Evolutionary conservation across 2,113 vertebrate species (phyloP).

Genomic region (Prunella fulvescens): DNA sequence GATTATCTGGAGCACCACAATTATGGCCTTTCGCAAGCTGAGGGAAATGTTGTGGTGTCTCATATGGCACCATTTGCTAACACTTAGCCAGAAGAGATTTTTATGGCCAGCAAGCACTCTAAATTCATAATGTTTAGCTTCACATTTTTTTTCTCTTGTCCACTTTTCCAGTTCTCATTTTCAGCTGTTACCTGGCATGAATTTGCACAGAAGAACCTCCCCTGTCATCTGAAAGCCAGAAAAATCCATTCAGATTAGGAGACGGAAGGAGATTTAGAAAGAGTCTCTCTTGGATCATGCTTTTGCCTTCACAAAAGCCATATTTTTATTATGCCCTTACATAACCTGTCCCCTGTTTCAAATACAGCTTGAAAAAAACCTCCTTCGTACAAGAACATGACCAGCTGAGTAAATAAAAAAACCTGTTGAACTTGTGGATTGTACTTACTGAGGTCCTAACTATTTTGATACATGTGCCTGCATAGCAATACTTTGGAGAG

Average conservation of each 20-base stretch:
- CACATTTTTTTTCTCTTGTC: background rate
- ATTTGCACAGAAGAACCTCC: background rate
- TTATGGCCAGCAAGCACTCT: background rate
- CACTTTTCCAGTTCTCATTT: background rate
- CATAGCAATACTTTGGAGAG: slow-evolving; percentile 22
- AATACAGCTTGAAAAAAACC: background rate
- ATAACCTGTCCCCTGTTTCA: slow-evolving; percentile 54
- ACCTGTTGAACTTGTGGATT: slow-evolving; percentile 36
- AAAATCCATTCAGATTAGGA: slow-evolving; percentile 34
- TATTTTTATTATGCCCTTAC: slow-evolving; percentile 37
- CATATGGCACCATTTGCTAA: slow-evolving; percentile 54
- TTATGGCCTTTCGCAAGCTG: slow-evolving; percentile 43
- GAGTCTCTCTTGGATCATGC: slow-evolving; percentile 22
- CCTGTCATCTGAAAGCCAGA: background rate
- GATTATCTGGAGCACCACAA: slow-evolving; percentile 34
- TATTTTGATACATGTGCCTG: slow-evolving; percentile 52
- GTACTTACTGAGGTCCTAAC: slow-evolving; percentile 4
- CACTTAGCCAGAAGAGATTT: slow-evolving; percentile 41
- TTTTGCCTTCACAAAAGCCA: slow-evolving; percentile 30
- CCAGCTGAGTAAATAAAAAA: slow-evolving; percentile 68
- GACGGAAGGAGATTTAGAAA: slow-evolving; percentile 28
- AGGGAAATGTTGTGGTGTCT: slow-evolving; percentile 53
- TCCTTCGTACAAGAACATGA: slow-evolving; percentile 20
- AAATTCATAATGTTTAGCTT: slow-evolving; percentile 8
- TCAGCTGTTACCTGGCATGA: background rate